Conservation (phyloP, 2,797 vertebrate genomes). For the Eidolon dupreanum region DNA sequence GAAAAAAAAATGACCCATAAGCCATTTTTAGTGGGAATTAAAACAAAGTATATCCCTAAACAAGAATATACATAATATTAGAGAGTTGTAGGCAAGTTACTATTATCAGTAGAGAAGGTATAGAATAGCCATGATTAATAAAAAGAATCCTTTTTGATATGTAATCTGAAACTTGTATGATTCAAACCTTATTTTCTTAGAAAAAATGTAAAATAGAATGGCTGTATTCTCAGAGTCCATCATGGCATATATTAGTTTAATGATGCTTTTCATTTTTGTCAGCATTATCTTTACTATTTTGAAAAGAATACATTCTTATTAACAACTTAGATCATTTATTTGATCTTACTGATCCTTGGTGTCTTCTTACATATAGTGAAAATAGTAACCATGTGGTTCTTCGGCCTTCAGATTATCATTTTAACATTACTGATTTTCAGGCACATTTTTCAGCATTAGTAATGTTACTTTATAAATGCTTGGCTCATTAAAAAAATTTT, state of each 20-base stretch:
- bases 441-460: neutral
- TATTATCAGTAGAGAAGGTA: neutral
- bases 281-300: conserved; percentile 19
- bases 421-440: neutral
- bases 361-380: neutral
- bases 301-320: neutral
- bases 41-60: neutral
- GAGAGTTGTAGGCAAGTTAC: neutral
- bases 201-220: neutral
- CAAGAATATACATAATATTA: neutral
- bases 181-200: neutral
- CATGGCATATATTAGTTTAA: neutral
- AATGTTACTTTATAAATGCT: neutral
- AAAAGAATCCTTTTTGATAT: neutral
- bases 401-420: neutral
- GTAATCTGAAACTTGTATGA: neutral
- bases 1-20: conserved; percentile 39
- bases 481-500: neutral
- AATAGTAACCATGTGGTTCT: neutral
- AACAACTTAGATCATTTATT: neutral
- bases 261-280: neutral
- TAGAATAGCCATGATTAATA: neutral
- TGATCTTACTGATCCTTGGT: neutral
- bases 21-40: neutral
- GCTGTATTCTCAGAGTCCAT: neutral